Evolutionary conservation across 35 echinoderm and acorn worm species (phyloP), one percentile per base, ranked within the genome.

Genomic region (Holothuria glaberrima): DNA sequence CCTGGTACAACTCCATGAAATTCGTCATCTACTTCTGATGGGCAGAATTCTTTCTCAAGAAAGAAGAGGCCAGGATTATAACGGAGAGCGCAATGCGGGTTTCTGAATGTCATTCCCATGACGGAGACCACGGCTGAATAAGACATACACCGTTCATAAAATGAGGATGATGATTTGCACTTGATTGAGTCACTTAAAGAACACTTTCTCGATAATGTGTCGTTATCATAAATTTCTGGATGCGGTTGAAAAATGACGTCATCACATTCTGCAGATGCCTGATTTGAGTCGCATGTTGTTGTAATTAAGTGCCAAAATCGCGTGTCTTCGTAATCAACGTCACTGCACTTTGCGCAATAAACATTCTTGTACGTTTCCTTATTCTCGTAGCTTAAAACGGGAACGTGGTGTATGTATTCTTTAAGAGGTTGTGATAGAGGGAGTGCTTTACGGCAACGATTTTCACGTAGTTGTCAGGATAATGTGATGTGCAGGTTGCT

Each of bases 331-430:
- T 72, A 71, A 14, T 22, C 14, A 10, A 41, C 36, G 16, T 50
- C 71, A 31, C 22, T 63, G 41, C 52, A 66, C 21, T 20, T 5
- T 4, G n/a, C 10, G 21, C 38, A 80, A 31, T 65, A 38, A 33
- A 65, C 50, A 67, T 64, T 90, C 33, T 38, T 90, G 72, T 79
- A 90, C 17, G 68, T 72, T 48, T 34, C 32, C 6, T 82, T 33
- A 34, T 21, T 79, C 19, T 12, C 36, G 30, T 17, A 60, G 33
- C n/a, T 73, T 6, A 63, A 63, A 26, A 90, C 73, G 30, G 88
- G 88, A 17, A 90, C 10, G 10, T 58, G 76, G 33, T 90, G 72
- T 4, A 38, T 30, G 48, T 80, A 60, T 20, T 80, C 20, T 29
- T 90, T 20, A 50, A 29, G 14, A 2, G 54, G 13, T 7, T 60